phyloP scores from a whole-genome alignment of 2,888 invertebrate species.

The Tricholauxania praeusta region DNA sequence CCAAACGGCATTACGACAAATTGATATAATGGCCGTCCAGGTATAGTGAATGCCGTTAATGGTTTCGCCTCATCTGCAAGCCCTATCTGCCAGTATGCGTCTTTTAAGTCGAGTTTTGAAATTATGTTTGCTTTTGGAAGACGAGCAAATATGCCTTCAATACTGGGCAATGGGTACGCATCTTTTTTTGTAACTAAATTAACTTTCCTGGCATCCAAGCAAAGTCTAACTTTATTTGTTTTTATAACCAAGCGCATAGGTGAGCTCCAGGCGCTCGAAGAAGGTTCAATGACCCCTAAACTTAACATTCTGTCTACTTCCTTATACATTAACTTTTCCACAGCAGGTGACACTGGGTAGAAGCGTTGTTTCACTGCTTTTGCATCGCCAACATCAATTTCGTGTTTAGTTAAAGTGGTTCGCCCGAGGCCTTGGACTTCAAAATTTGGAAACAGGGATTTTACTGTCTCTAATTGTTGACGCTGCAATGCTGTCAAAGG shows the following conservation, averaged over 20 bases:
- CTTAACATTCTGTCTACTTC: constrained; percentile 57
- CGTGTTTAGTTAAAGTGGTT: too few relatives aligned
- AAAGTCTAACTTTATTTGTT: constrained; percentile 34
- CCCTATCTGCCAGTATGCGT: constrained; percentile 40
- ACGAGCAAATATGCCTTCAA: constrained; percentile 41
- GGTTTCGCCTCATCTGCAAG: constrained; percentile 28
- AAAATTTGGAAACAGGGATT: too few relatives aligned
- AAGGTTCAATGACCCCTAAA: constrained; percentile 53
- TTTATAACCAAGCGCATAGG: constrained; percentile 28
- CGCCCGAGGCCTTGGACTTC: too few relatives aligned
- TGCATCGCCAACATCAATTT: too few relatives aligned
- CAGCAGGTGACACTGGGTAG: too few relatives aligned
- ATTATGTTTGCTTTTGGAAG: constrained; percentile 39
- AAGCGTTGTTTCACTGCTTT: too few relatives aligned
- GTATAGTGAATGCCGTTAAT: constrained; percentile 40
- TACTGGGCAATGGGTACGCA: constrained; percentile 44
- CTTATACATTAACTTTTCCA: constrained; percentile 36
- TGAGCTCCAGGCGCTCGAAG: constrained; percentile 35
- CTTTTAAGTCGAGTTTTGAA: constrained; percentile 26
- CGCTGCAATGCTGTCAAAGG: too few relatives aligned
- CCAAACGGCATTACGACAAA: constrained; percentile 42
- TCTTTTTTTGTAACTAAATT: constrained; percentile 17
- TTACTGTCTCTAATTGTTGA: too few relatives aligned
- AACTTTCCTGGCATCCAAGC: constrained; percentile 25
- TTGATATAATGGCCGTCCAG: constrained; percentile 39